These are phyloP conservation scores for Oikopleura albicans DNA, from an alignment of 23 tunicate species.

Conservation along the genomic window DNA sequence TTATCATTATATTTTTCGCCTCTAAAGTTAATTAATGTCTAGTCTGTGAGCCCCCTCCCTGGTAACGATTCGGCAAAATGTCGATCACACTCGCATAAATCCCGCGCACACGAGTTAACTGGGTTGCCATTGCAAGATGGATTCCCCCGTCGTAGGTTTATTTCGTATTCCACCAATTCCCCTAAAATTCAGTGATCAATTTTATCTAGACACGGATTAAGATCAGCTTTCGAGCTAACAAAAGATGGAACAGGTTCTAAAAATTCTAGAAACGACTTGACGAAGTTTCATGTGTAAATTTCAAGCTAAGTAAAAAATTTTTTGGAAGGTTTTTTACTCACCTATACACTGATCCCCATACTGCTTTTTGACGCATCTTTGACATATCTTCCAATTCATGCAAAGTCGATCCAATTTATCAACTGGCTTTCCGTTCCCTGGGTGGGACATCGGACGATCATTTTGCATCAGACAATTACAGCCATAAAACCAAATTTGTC, in stretches of 20 bases:
- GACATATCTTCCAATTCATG: not conserved
- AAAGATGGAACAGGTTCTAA: too few species aligned
- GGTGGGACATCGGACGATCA: not conserved
- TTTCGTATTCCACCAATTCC: not conserved
- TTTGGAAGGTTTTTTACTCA: too few species aligned
- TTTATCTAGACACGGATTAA: too few species aligned
- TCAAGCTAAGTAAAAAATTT: too few species aligned
- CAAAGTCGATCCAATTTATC: not conserved
- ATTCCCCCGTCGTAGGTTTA: not conserved
- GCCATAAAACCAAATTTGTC: not conserved
- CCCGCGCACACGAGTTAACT: not conserved
- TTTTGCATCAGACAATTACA: not conserved
- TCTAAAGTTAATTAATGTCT: too few species aligned
- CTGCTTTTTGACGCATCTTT: not conserved
- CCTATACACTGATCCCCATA: not conserved
- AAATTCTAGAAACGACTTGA: too few species aligned
- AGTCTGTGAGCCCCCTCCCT: too few species aligned
- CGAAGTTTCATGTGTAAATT: too few species aligned
- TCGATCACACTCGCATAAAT: not conserved
- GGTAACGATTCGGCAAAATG: not conserved
- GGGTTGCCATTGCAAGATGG: not conserved
- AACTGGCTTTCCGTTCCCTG: not conserved
- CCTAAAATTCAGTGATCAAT: not conserved
- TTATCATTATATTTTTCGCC: too few species aligned
- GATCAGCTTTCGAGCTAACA: too few species aligned